A percentile compares a stretch with the other conserved stretches of the same genome.
Evolutionary conservation across 1,140 invertebrate genomes (phyloP).

Genomic region (Halyomorpha halys): DNA sequence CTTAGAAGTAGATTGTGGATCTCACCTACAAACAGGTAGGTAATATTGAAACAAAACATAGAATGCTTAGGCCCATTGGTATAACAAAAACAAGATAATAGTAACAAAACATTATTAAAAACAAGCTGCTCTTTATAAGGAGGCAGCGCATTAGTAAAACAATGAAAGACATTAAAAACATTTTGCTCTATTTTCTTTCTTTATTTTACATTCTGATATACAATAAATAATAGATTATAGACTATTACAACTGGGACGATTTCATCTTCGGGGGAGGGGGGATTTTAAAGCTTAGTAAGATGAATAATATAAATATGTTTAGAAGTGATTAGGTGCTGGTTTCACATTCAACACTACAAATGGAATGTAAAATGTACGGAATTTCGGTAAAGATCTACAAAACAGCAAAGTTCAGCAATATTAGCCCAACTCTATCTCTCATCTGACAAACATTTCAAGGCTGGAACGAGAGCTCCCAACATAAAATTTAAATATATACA

Average conservation of each 20-base stretch:
- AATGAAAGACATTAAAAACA: slow-evolving; percentile 21
- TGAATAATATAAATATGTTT: no score
- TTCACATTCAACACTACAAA: not conserved
- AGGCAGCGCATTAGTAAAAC: slow-evolving; percentile 1
- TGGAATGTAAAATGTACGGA: slow-evolving; percentile 5
- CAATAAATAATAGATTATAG: not conserved
- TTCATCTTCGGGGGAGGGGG: no score
- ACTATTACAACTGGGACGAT: no score
- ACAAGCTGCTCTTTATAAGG: not conserved
- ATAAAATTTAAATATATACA: slow-evolving; percentile 12
- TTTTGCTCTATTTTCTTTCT: slow-evolving; percentile 2
- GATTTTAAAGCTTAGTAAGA: no score
- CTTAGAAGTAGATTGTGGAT: no score
- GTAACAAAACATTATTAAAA: slow-evolving; percentile 19
- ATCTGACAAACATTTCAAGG: no score
- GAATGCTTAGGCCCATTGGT: not conserved
- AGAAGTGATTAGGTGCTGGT: not conserved
- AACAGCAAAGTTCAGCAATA: no score
- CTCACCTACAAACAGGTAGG: no score
- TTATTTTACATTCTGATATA: slow-evolving; percentile 1
- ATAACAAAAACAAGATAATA: slow-evolving; percentile 20
- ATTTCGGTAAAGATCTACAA: not conserved
- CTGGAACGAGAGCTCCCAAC: not conserved
- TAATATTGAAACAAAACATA: no score
- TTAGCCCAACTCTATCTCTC: no score